Conservation (phyloP, 1,140 invertebrate genomes). For the Dreissena rostriformis region DNA sequence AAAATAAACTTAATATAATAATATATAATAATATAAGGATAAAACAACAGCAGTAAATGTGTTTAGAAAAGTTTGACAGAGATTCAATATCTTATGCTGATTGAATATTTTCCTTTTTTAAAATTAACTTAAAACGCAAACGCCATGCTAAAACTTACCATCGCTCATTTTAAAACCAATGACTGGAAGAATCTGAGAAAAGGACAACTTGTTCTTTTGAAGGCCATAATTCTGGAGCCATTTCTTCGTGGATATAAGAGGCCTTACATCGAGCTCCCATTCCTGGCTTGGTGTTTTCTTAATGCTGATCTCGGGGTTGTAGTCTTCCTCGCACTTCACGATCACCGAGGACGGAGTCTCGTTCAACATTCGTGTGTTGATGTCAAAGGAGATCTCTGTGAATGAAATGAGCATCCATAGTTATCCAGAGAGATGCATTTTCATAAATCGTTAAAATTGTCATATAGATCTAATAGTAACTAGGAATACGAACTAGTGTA, state of each 20-base stretch:
- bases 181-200: constrained; percentile 75
- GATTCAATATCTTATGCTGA: too few species aligned
- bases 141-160: too few species aligned
- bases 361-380: constrained; percentile 51
- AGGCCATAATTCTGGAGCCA: constrained; percentile 80
- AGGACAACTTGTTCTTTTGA: constrained; percentile 73
- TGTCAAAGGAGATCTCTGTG: constrained; percentile 74
- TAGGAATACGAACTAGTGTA: too few species aligned
- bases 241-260: constrained; percentile 74
- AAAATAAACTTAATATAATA: not conserved
- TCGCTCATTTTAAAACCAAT: constrained; percentile 81
- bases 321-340: constrained; percentile 59
- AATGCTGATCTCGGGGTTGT: constrained; percentile 69
- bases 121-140: not conserved
- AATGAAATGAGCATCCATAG: not conserved
- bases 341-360: constrained; percentile 46
- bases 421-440: too few species aligned
- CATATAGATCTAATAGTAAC: too few species aligned
- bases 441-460: too few species aligned
- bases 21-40: not conserved
- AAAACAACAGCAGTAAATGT: not conserved
- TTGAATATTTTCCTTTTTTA: too few species aligned
- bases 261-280: constrained; percentile 78
- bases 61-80: too few species aligned
- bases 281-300: constrained; percentile 69